Base-by-base conservation (phyloP, 2,888 invertebrate genomes). In the Venusia cambrica region DNA sequence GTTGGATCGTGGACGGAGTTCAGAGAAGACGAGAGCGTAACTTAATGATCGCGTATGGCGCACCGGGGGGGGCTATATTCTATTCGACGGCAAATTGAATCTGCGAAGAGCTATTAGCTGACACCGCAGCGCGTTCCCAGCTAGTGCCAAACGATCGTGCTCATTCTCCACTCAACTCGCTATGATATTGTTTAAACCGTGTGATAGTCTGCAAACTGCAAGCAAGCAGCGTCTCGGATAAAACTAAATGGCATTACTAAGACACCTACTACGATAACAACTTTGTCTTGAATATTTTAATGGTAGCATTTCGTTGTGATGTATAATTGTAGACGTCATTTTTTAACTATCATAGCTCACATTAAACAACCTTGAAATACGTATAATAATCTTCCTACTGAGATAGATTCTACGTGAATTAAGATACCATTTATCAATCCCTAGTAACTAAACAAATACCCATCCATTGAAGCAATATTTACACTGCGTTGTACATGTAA, bases 51-150 rank as follows among this genome's bases (percentile, higher is more conserved):
- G 71, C 70, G 69, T 70, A 72, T 68, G 70, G 73, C 72, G 73
- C 71, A 65, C 67, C 55, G 71, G 73, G 74, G 73, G 74, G 74
- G 74, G 72, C 68, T 77, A 73, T 74, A 72, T 71, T 77, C 79
- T 77, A 77, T 84, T 76, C 72, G 74, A 68, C 62, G 65, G 72
- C 71, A 83, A 83, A 84, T 84, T 83, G 77, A 84, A 84, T 83
- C 75, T 79, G 76, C 66, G 74, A 78, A 73, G 76, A 79, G 78
- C 81, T 80, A 83, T 84, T 81, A 84, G 79, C 73, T 66, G 72
- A 73, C 76, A 79, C 79, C 75, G 65, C 77, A 73, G 71, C 64
- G 63, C 56, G 60, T 59, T 62, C 62, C 59, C 57, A 62, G 62
- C 63, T 64, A 70, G 69, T 70, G 73, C 71, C 74, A 76, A 71